Percentiles rank a stretch among this genome's conserved stretches.
These are phyloP conservation scores for Ciconia nigra DNA, from an alignment of 2,797 vertebrate species.

Conservation along the genomic window DNA sequence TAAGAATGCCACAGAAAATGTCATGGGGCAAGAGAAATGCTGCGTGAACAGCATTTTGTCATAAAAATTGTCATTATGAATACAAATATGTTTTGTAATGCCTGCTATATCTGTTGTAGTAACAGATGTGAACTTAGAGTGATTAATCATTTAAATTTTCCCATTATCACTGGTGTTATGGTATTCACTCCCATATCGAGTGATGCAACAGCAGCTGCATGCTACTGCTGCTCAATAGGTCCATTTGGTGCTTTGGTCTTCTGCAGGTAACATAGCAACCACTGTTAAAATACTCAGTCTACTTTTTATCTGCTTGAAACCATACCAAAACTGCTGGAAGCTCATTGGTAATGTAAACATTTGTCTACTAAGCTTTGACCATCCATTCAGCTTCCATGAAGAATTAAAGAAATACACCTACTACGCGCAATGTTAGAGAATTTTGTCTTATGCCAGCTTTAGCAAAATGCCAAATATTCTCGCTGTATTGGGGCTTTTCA, in stretches of 20 bases:
- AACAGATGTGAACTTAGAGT: not conserved
- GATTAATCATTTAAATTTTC: not conserved
- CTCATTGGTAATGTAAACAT: not conserved
- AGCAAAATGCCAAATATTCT: not conserved
- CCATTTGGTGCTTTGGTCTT: not conserved
- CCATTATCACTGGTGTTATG: rapidly evolving
- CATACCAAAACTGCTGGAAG: not conserved
- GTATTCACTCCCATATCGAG: not conserved
- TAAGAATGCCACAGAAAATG: not conserved
- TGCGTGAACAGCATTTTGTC: not conserved
- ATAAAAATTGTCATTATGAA: not conserved
- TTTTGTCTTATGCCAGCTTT: not conserved
- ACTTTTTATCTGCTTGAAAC: not conserved
- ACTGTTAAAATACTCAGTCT: not conserved
- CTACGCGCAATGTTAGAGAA: not conserved
- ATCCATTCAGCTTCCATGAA: not conserved
- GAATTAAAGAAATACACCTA: not conserved
- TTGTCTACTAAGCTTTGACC: not conserved
- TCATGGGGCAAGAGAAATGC: not conserved
- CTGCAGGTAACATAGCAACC: rapidly evolving
- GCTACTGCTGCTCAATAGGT: not conserved
- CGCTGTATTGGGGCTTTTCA: not conserved
- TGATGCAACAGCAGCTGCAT: not conserved
- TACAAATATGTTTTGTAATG: not conserved
- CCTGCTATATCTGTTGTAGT: not conserved